phyloP scores from a whole-genome alignment of 2,113 vertebrate genomes.

The Leptobrachium ailaonicum region DNA sequence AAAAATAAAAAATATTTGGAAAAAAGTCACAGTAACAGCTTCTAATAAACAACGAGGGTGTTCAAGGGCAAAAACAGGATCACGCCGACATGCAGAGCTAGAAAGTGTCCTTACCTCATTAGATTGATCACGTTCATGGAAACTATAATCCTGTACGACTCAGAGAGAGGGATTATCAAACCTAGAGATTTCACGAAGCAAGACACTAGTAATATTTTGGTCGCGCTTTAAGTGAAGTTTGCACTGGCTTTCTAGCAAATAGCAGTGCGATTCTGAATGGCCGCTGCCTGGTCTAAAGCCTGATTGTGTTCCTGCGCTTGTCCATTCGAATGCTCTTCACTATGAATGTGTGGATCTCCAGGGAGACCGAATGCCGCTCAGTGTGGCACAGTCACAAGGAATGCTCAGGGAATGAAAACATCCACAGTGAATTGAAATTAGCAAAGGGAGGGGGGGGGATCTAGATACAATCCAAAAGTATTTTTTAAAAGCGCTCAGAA shows the following conservation, averaged over 20 bases:
- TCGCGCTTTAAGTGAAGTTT: neutral
- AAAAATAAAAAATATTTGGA: no score
- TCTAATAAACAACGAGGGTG: no score
- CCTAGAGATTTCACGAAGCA: neutral
- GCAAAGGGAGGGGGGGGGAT: neutral
- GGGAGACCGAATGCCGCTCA: slow-evolving; percentile 61
- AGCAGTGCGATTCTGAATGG: neutral
- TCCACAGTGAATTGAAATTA: no score
- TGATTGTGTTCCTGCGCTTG: slow-evolving; percentile 21
- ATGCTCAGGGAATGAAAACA: neutral
- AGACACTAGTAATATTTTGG: neutral
- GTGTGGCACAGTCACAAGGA: slow-evolving; percentile 26
- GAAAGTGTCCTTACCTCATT: neutral
- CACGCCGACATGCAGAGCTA: neutral
- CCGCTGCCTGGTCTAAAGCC: slow-evolving; percentile 6
- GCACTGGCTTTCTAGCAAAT: neutral
- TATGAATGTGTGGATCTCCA: slow-evolving; percentile 58
- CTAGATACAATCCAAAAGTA: no score
- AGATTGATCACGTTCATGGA: neutral
- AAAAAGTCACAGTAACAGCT: no score
- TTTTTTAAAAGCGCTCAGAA: no score
- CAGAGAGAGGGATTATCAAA: no score
- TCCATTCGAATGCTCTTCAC: slow-evolving; percentile 49
- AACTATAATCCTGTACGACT: no score
- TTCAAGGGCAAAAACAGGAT: no score